Conservation (phyloP, 2,888 invertebrate species). For the Eustalomyia histrio region DNA sequence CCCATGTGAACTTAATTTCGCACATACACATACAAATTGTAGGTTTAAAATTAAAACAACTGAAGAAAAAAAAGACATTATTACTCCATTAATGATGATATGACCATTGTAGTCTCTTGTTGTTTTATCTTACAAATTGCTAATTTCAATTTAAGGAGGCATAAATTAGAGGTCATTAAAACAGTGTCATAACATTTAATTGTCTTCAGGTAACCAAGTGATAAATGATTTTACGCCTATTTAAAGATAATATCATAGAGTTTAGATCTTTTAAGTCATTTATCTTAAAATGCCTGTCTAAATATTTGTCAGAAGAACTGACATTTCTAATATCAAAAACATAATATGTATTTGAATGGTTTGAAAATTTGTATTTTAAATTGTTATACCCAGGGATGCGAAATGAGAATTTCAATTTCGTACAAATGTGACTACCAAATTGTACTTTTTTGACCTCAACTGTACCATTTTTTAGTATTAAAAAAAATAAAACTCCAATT, state of each 20-base stretch:
- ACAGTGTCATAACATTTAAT: slow-evolving; percentile 50
- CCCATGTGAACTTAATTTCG: slow-evolving; percentile 32
- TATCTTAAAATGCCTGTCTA: slow-evolving; percentile 21
- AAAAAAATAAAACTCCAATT: no score
- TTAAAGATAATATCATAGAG: slow-evolving; percentile 2
- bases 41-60: not conserved
- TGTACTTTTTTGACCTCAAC: no score
- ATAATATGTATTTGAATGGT: no score
- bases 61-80: slow-evolving; percentile 25
- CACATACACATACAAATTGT: slow-evolving; percentile 11
- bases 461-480: no score
- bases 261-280: slow-evolving; percentile 7
- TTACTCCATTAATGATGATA: slow-evolving; percentile 15
- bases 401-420: no score
- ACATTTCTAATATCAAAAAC: not conserved
- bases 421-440: no score
- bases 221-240: slow-evolving; percentile 6
- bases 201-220: slow-evolving; percentile 5
- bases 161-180: slow-evolving; percentile 46
- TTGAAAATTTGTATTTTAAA: no score
- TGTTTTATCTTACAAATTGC: not conserved
- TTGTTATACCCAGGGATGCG: no score
- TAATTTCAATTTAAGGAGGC: slow-evolving; percentile 5
- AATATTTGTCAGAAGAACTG: slow-evolving; percentile 23
- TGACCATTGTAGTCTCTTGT: not conserved